Conservation (phyloP, 2,888 invertebrate genomes). For the Euzetes globulus region DNA sequence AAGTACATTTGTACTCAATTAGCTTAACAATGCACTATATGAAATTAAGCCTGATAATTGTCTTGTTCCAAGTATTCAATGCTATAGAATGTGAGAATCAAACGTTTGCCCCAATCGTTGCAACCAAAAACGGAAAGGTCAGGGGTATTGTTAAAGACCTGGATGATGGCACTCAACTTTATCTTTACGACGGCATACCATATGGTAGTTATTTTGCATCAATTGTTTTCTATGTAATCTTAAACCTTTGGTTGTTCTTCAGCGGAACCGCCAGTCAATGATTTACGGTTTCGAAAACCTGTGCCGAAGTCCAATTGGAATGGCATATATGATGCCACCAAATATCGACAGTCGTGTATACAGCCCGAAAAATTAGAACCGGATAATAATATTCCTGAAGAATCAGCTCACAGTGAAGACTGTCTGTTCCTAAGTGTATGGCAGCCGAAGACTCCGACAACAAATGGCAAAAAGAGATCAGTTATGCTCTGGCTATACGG, state of each 20-base stretch:
- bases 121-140: slow-evolving; percentile 9
- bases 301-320: slow-evolving; percentile 14
- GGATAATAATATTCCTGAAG: slow-evolving; percentile 23
- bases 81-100: neutral
- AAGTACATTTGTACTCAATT: too few relatives aligned
- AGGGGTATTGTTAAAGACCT: slow-evolving; percentile 26
- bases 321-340: slow-evolving; percentile 23
- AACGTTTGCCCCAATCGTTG: slow-evolving; percentile 15
- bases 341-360: slow-evolving; percentile 10
- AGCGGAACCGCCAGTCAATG: slow-evolving; percentile 30
- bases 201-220: slow-evolving; percentile 19
- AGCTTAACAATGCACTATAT: too few relatives aligned
- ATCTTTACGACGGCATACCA: slow-evolving; percentile 32
- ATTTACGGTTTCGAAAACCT: slow-evolving; percentile 19
- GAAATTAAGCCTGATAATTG: neutral
- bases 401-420: slow-evolving; percentile 11
- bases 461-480: neutral
- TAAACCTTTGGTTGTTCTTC: too few relatives aligned
- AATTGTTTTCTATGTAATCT: neutral
- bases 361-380: slow-evolving; percentile 17
- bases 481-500: slow-evolving; percentile 48
- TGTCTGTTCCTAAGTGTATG: slow-evolving; percentile 32
- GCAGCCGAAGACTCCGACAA: neutral
- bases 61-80: neutral
- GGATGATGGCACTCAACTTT: neutral